Conservation (phyloP, 2,888 invertebrate genomes). For the Thysanoteuthis rhombus region DNA sequence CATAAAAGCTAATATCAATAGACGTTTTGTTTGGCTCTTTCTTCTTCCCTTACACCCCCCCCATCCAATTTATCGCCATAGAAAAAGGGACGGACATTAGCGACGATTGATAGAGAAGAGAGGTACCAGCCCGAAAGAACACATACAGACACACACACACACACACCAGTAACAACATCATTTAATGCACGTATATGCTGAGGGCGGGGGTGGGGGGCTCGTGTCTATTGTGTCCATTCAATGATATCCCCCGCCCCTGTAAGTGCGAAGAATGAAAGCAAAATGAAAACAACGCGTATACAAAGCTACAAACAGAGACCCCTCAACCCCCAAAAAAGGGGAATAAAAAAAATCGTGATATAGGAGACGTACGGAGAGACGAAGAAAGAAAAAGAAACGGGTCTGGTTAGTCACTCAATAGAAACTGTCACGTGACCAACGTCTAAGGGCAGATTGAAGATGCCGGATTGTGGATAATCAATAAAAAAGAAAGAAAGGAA, state of each 20-base stretch:
- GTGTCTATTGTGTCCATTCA: neutral
- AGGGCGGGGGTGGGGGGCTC: no score
- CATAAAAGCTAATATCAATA: neutral
- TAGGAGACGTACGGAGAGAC: neutral
- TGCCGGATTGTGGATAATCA: no score
- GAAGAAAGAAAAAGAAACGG: neutral
- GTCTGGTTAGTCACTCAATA: no score
- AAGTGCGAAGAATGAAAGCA: neutral
- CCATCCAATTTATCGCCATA: neutral
- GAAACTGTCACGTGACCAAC: no score
- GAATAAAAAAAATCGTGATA: no score
- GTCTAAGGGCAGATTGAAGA: no score
- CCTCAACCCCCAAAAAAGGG: no score
- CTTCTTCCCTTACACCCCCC: neutral
- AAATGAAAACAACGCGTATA: no score
- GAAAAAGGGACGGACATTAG: neutral
- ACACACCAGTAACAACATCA: neutral
- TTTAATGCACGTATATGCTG: neutral
- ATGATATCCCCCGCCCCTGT: neutral
- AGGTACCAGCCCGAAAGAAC: neutral
- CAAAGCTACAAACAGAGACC: no score
- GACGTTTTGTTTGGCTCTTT: neutral
- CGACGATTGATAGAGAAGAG: neutral
- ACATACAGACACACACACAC: no score
- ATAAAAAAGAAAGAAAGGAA: no score